Percentiles rank a stretch among this genome's conserved stretches.
Conservation (phyloP, 2,113 vertebrate species). For the Menidia beryllina region DNA sequence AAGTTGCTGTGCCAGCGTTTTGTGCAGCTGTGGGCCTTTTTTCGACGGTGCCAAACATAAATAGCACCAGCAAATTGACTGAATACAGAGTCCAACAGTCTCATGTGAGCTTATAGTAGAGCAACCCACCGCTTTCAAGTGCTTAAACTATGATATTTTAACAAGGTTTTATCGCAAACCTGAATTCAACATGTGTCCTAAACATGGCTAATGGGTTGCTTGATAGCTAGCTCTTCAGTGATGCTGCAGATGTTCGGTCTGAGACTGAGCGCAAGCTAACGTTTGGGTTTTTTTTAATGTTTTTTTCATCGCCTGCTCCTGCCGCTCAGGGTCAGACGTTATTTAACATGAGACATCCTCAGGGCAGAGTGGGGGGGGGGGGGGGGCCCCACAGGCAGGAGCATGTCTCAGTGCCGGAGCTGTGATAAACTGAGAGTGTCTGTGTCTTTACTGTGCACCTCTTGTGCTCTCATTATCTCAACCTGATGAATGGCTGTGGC, state of each 20-base stretch:
- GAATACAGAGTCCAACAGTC: constrained; percentile 31
- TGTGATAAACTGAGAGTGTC: constrained; percentile 75
- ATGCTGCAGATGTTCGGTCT: constrained; percentile 18
- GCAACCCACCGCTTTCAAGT: constrained; percentile 45
- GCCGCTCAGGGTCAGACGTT: constrained; percentile 31
- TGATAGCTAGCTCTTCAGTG: constrained; percentile 15
- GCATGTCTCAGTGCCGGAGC: constrained; percentile 61
- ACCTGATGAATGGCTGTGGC: constrained; percentile 76
- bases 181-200: constrained; percentile 16
- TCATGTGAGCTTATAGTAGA: constrained; percentile 48
- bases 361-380: constrained; percentile 39
- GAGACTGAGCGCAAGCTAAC: constrained; percentile 14
- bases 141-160: constrained; percentile 30
- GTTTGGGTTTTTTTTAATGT: constrained; percentile 31
- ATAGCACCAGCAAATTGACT: constrained; percentile 24
- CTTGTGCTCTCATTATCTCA: constrained; percentile 81
- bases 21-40: constrained; percentile 28
- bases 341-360: constrained; percentile 53
- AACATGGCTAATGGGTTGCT: neutral
- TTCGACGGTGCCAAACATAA: constrained; percentile 23
- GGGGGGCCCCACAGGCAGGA: constrained; percentile 51
- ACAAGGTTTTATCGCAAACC: constrained; percentile 30
- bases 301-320: constrained; percentile 30
- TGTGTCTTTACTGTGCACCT: constrained; percentile 66
- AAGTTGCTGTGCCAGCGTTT: constrained; percentile 5